Base-by-base conservation (phyloP, 1,140 invertebrate genomes). In the Leptinotarsa defecta region DNA sequence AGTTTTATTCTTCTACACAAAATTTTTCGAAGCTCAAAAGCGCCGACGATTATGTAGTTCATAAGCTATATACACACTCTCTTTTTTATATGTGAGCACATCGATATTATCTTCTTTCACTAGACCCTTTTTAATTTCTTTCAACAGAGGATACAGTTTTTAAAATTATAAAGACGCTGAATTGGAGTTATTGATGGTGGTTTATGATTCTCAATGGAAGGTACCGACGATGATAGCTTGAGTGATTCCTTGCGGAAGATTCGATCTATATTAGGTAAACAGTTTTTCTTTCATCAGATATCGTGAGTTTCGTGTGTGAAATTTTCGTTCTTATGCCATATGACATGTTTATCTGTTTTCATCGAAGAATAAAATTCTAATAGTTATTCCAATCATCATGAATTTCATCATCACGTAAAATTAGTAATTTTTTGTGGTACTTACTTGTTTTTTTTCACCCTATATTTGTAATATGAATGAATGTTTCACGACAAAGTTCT, bases 1-100 rank as follows among this genome's bases (percentile, higher is more conserved):
- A 82, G 79, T 81, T 82, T 79, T 77, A 81, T 82, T 80, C 80
- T 82, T 81, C 77, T 78, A 78, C 77, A 68, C 73, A 77, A 73
- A 77, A 80, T 77, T 78, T 79, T 70, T 75, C 77, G 78, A 73
- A 61, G 48, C 77, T 80, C 81, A 82, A 82, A 81, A 78, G 74
- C 49, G 49, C 79, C 79, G 81, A 76, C 81, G 78, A 82, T 82
- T 82, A 82, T 81, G 61, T 78, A 78, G 78, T 77, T 79, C 78
- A 77, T 77, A 79, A 79, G 73, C 78, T 80, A 79, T 67, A 73
- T 73, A 73, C 71, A 73, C 71, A 73, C 71, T 73, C 63, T 70
- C 74, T 79, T 79, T 79, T 79, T 79, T 79, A 76, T 67, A 48
- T 27, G 73, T 61, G 62, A 73, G 61, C 71, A 61, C 63, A 62